Conservation (phyloP, 2,797 vertebrate species). For the Enoplosus armatus region DNA sequence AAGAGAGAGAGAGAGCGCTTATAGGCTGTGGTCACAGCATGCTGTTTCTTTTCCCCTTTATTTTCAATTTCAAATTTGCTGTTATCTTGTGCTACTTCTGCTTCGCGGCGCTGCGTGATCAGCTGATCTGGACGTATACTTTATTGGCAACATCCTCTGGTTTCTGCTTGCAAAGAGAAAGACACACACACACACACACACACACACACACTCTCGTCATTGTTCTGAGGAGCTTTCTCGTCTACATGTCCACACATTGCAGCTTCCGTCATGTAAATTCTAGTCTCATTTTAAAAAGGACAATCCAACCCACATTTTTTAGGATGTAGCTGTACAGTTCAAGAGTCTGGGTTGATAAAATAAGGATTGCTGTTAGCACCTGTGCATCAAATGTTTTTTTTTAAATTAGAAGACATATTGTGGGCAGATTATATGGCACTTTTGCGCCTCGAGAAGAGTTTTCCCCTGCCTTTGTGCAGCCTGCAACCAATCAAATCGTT, state of each 20-base stretch:
- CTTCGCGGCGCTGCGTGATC: not conserved
- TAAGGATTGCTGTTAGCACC: not conserved
- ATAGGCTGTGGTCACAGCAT: not conserved
- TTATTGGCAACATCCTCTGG: not conserved
- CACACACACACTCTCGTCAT: too few species aligned
- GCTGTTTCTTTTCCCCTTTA: slow-evolving; percentile 32
- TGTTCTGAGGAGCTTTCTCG: not conserved
- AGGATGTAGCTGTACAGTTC: not conserved
- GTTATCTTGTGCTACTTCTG: slow-evolving; percentile 8
- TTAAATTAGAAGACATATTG: not conserved
- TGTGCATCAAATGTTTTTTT: too few species aligned
- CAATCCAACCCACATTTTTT: not conserved
- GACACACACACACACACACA: too few species aligned
- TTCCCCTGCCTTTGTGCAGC: slow-evolving; percentile 19
- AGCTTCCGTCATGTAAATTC: not conserved
- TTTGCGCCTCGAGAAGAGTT: slow-evolving; percentile 12
- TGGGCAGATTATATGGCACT: not conserved
- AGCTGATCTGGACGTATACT: slow-evolving; percentile 7
- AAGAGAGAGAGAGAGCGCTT: not conserved
- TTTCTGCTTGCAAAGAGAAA: not conserved
- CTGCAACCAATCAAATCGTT: slow-evolving; percentile 16
- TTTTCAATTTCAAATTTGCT: slow-evolving; percentile 15
- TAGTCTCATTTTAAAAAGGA: not conserved
- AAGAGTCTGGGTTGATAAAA: not conserved
- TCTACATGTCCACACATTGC: not conserved